phyloP scores from a whole-genome alignment of 1,140 invertebrate species.

The Neodiprion lecontei region DNA sequence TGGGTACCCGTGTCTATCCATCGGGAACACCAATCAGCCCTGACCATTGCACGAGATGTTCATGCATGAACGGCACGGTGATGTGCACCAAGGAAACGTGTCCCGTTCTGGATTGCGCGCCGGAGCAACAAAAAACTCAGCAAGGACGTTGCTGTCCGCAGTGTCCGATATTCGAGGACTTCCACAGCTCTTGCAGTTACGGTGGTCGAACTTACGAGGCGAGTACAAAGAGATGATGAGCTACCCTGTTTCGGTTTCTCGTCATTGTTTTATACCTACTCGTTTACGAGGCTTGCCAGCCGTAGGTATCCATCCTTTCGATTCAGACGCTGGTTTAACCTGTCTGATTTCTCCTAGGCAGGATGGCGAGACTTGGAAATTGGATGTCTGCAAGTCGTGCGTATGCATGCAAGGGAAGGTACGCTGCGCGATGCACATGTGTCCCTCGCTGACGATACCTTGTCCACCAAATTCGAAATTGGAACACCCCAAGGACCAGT shows the following conservation, averaged over 20 bases:
- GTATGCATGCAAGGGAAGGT: constrained; percentile 80
- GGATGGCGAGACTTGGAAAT: constrained; percentile 86
- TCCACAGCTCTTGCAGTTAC: constrained; percentile 69
- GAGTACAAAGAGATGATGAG: constrained; percentile 44
- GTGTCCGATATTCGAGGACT: constrained; percentile 70
- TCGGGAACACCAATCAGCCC: constrained; percentile 67
- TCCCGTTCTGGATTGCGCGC: constrained; percentile 80
- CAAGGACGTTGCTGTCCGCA: constrained; percentile 80
- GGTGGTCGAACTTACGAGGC: constrained; percentile 72
- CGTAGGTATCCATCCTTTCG: no score
- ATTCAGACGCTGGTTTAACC: constrained; percentile 41
- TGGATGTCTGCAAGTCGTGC: constrained; percentile 87
- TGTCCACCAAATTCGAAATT: constrained; percentile 78
- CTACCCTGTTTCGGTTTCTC: no score
- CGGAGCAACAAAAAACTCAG: constrained; percentile 69
- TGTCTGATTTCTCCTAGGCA: constrained; percentile 63
- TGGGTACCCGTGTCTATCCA: constrained; percentile 71
- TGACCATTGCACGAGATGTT: constrained; percentile 85
- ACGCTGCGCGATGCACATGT: constrained; percentile 80
- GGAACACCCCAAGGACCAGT: constrained; percentile 76
- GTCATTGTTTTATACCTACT: no score
- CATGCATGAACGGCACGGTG: constrained; percentile 78
- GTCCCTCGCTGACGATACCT: constrained; percentile 66
- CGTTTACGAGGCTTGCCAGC: no score
- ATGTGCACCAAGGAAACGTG: constrained; percentile 81